These are phyloP conservation scores for Mythimna lalbum DNA, from an alignment of 2,888 invertebrate species.

Conservation along the genomic window DNA sequence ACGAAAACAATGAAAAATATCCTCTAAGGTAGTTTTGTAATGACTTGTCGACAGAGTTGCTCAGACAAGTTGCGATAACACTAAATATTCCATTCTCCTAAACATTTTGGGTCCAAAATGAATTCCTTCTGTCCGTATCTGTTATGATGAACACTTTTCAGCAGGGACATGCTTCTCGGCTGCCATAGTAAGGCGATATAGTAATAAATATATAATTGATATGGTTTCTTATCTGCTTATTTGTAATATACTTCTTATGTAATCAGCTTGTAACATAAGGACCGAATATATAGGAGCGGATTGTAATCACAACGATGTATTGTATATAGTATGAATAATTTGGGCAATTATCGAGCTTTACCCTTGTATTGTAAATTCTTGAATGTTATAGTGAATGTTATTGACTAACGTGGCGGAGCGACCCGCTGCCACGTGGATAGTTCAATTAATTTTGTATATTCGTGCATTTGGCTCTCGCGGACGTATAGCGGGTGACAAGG, in stretches of 20 bases:
- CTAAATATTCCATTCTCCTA: constrained; percentile 36
- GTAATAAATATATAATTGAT: constrained; percentile 15
- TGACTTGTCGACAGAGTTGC: neutral
- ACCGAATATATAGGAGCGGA: neutral
- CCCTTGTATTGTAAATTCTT: constrained; percentile 55
- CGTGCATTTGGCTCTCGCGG: neutral
- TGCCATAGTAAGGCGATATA: constrained; percentile 20
- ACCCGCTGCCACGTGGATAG: constrained; percentile 13
- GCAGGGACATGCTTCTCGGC: neutral
- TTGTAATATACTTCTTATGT: constrained; percentile 34
- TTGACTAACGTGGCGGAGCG: constrained; percentile 14
- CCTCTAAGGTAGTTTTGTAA: constrained; percentile 27
- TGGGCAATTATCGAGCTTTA: constrained; percentile 68
- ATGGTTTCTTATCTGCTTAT: constrained; percentile 31
- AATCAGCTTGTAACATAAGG: constrained; percentile 17
- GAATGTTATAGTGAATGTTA: constrained; percentile 50
- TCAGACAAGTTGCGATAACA: constrained; percentile 1
- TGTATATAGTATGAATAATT: constrained; percentile 62
- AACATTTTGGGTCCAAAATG: constrained; percentile 60
- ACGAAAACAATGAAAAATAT: constrained; percentile 26
- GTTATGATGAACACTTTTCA: constrained; percentile 33
- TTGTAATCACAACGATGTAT: constrained; percentile 43
- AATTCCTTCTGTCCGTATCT: constrained; percentile 51
- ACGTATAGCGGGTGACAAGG: neutral
- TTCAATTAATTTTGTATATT: constrained; percentile 30